phyloP scores from a whole-genome alignment of 35 echinoderm and acorn worm species.

The Heliocidaris erythrogramma region DNA sequence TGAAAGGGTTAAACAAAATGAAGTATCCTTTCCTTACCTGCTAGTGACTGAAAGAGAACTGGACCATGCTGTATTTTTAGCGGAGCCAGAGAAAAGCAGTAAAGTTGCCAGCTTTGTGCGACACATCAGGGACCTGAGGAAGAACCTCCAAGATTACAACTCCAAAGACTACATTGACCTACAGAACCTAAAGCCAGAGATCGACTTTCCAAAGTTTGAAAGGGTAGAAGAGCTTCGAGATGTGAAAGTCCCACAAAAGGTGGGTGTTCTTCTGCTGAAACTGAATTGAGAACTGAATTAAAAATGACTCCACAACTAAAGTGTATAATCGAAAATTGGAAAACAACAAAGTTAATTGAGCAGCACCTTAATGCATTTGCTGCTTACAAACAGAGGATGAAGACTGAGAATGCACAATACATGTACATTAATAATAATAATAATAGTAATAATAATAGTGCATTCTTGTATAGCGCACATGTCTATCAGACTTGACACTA shows the following conservation, averaged over 20 bases:
- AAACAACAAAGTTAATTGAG: no score
- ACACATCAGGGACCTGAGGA: constrained; percentile 71
- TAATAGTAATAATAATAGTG: no score
- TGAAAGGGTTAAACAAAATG: no score
- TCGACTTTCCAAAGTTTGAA: constrained; percentile 55
- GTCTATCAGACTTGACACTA: no score
- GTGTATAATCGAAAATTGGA: no score
- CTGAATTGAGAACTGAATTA: no score
- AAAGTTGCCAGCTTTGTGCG: constrained; percentile 65
- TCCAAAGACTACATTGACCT: constrained; percentile 93
- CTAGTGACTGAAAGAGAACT: constrained; percentile 81
- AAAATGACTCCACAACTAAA: no score
- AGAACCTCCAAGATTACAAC: constrained; percentile 80
- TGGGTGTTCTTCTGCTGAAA: neutral
- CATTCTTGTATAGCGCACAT: no score
- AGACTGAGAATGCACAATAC: no score
- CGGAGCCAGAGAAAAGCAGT: neutral
- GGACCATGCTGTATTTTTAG: constrained; percentile 46
- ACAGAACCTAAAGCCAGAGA: constrained; percentile 69
- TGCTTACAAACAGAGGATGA: no score
- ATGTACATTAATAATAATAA: no score
- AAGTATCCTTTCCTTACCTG: neutral
- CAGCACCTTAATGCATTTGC: no score
- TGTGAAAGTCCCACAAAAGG: constrained; percentile 64
- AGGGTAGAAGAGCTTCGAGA: constrained; percentile 72